These are phyloP conservation scores for Xenopus petersii DNA, from an alignment of 2,797 vertebrate genomes.

Conservation along the genomic window DNA sequence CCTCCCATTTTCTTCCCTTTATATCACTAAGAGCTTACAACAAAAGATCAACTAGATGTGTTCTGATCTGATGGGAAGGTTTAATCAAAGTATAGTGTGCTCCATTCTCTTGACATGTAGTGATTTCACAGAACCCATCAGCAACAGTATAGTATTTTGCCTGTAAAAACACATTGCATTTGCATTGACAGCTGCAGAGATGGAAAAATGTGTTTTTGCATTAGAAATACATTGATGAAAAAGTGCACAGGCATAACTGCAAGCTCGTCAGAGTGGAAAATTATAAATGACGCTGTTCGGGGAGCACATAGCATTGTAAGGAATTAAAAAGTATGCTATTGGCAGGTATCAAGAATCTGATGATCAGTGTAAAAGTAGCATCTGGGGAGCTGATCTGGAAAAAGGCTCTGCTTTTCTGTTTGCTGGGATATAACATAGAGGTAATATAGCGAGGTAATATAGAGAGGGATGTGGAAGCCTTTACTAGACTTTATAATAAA, in stretches of 20 bases:
- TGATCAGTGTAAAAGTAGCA: background rate
- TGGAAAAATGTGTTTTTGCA: slow-evolving; percentile 37
- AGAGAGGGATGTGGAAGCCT: too few relatives aligned
- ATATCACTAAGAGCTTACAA: slow-evolving; percentile 45
- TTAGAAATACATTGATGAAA: slow-evolving; percentile 36
- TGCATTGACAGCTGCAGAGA: slow-evolving; percentile 46
- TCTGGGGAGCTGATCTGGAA: too few relatives aligned
- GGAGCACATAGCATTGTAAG: too few relatives aligned
- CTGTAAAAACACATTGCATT: slow-evolving; percentile 46
- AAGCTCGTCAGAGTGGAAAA: slow-evolving; percentile 21
- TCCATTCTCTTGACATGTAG: slow-evolving; percentile 52
- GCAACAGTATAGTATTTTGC: slow-evolving; percentile 45
- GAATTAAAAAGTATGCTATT: background rate
- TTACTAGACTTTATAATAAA: too few relatives aligned
- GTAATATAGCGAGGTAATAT: too few relatives aligned
- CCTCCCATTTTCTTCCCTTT: slow-evolving; percentile 44
- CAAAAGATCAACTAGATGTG: slow-evolving; percentile 41
- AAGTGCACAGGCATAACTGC: slow-evolving; percentile 25
- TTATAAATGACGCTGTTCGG: background rate
- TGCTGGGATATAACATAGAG: too few relatives aligned
- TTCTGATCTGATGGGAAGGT: slow-evolving; percentile 58
- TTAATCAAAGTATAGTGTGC: slow-evolving; percentile 52
- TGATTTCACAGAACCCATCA: slow-evolving; percentile 53
- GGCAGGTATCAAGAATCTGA: background rate
- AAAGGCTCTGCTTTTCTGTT: too few relatives aligned